Base-by-base conservation (phyloP, 2,113 vertebrate species). In the Asarcornis scutulata region DNA sequence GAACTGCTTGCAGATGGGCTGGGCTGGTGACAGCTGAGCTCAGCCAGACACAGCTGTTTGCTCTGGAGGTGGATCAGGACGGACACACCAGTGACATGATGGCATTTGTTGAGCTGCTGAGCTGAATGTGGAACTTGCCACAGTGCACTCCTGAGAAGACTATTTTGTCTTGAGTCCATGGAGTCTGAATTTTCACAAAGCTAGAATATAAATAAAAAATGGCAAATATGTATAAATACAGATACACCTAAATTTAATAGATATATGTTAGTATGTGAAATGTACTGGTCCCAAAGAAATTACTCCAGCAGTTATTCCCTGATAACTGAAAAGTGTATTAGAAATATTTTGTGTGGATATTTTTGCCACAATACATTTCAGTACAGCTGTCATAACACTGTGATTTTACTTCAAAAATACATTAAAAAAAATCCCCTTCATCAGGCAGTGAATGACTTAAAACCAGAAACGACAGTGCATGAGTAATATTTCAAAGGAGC, bases 361-460 rank as follows among this genome's bases (percentile, higher is more conserved):
- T 97, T 98, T 96, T 97, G 92, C 96, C 96, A 88, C 82, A 29
- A 83, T 56, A 87, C 93, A 93, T 96, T 96, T 97, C 86, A 93
- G 44, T 96, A 94, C 95, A 98, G 96, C 97, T 98, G 96, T 93
- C 58, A 78, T 92, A 97, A 94, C 84, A 95, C 91, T 95, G 88
- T 91, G 91, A 97, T 93, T 97, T 95, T 86, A 62, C 80, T 91
- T 95, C 92, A 91, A 88, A 94, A 92, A 79, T 83, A 74, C 40
- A 73, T 63, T 83, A 0, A 1, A 77, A 80, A 85, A 93, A 80
- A 29, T 48, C 62, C 73, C 86, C 91, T 95, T 96, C 84, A 93
- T 94, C 89, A 97, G 91, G 63, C 91, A 95, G 94, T 78, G 81
- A 91, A 95, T 83, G 53, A 53, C 58, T 90, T 81, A 80, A 91